Evolutionary conservation across 2,797 vertebrate species (phyloP), one percentile per base, ranked within the genome.

Genomic region (Gallirallus australis): DNA sequence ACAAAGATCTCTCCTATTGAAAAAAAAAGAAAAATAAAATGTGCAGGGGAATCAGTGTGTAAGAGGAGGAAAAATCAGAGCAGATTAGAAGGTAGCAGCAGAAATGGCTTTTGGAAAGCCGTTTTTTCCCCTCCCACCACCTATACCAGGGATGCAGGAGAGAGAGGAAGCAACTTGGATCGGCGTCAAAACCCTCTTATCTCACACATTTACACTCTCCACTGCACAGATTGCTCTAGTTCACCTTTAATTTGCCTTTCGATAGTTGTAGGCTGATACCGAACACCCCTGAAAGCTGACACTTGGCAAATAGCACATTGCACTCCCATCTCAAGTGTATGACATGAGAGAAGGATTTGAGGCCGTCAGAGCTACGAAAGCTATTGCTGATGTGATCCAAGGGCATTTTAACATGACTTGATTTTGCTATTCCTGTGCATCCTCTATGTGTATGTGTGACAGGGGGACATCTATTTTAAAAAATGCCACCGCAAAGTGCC

Each of bases 221-320:
- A 56, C 53, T 68, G 84, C 72, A 75, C 94, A 89, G 64, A 93
- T 82, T 87, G 72, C 63, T 88, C 86, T 31, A n/a, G 82, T 86
- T 97, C 93, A 91, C 93, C 85, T 96, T 96, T 98, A 96, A 97
- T 96, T 97, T 97, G 94, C 96, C 96, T 98, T 97, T 54, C 97
- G 97, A 93, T 94, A 39, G 17, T 77, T 82, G 89, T 70, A 84
- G 93, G 83, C 82, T 95, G 98, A 98, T 87, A 98, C 93, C 90
- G 93, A 97, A 97, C 91, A 80, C 90, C 94, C 70, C 17, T 96
- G 97, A 97, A 98, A 98, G 92, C 91, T 96, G 97, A 98, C 86
- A 97, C 97, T 89, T 97, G 91, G 66, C 89, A 96, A 82, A 92
- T 4, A 94, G 77, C 23, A 4, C 73, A 13, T 4, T 53, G 69